These are phyloP conservation scores for Vulpes vulpes DNA, from an alignment of 2,113 vertebrate species.

Conservation along the genomic window DNA sequence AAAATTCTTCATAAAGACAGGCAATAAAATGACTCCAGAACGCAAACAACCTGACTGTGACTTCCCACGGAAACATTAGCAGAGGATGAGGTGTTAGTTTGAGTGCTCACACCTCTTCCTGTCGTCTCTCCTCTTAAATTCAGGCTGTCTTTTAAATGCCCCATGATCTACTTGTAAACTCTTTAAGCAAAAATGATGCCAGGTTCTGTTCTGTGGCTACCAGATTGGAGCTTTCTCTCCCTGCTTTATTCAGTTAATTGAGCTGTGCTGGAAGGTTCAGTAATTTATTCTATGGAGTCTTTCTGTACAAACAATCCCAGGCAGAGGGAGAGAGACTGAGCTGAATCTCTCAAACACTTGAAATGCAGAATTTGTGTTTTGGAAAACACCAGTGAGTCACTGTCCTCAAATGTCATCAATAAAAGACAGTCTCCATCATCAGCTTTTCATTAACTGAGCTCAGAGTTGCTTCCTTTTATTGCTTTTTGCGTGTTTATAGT, in stretches of 20 bases:
- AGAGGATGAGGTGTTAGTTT: background rate
- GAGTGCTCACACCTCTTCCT: background rate
- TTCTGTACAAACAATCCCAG: constrained; percentile 71
- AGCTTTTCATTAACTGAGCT: constrained; percentile 73
- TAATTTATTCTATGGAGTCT: constrained; percentile 78
- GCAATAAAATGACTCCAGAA: constrained; percentile 1
- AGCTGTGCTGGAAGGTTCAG: constrained; percentile 69
- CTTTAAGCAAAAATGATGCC: constrained; percentile 61
- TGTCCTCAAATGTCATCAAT: constrained; percentile 79
- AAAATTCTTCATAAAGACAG: constrained; percentile 34
- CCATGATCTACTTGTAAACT: constrained; percentile 50
- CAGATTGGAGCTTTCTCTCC: constrained; percentile 65
- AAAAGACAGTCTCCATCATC: constrained; percentile 74
- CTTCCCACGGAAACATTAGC: background rate
- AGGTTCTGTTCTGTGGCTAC: constrained; percentile 65
- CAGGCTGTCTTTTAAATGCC: constrained; percentile 20
- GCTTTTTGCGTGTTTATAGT: constrained; percentile 74
- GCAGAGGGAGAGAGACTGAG: constrained; percentile 60
- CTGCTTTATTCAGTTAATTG: constrained; percentile 76
- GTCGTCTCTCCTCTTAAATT: background rate
- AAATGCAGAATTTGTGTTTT: constrained; percentile 73
- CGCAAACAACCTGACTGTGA: background rate
- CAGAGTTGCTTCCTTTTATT: constrained; percentile 17
- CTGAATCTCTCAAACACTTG: constrained; percentile 47
- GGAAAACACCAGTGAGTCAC: constrained; percentile 66